Base-by-base conservation (phyloP, 2,797 vertebrate genomes). In the Podarcis siculus region DNA sequence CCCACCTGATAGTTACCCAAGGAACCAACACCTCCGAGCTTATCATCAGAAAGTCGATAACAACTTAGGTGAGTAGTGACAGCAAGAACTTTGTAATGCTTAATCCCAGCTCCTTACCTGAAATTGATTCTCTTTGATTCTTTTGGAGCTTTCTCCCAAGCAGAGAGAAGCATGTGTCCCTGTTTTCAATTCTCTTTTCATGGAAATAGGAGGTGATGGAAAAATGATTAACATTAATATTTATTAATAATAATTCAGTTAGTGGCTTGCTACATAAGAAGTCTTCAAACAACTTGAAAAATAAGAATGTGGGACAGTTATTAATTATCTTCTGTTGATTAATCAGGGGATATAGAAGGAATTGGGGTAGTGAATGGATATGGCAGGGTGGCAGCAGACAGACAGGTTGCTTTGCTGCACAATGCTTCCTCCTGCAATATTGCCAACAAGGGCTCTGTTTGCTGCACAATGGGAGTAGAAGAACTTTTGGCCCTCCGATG, bases 41-140 rank as follows among this genome's bases (percentile, higher is more conserved):
- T 98, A 97, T 92, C 98, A 99, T 90, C 96, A 98, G 89, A 98
- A 98, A 92, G 97, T 99, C 15, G 98, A 99, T 96, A 97, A 90
- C 49, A 99, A 99, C 91, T 96, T 99, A 69, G 99, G 99, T 99
- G 95, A 96, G 95, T 92, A 30, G 79, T 9, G 64, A 91, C 13
- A 87, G 78, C 23, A 69, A 58, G 82, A 45, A 2, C 35, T 90
- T 42, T 42, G 1, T 8, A 37, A 17, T 79, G 45, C 17, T 79
- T 69, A 58, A 25, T 17, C 19, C 4, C 64, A 75, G 30, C 37
- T 58, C 1, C 10, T 83, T 55, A 69, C 23, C 30, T 7, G 3
- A 55, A 86, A 78, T 37, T 1, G 80, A 39, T 3, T 17, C 37
- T 61, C 7, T 58, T 37, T 39, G 25, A 1, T 35, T 66, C 6